phyloP scores from a whole-genome alignment of 2,113 vertebrate species.

The Melanostigma gelatinosum region DNA sequence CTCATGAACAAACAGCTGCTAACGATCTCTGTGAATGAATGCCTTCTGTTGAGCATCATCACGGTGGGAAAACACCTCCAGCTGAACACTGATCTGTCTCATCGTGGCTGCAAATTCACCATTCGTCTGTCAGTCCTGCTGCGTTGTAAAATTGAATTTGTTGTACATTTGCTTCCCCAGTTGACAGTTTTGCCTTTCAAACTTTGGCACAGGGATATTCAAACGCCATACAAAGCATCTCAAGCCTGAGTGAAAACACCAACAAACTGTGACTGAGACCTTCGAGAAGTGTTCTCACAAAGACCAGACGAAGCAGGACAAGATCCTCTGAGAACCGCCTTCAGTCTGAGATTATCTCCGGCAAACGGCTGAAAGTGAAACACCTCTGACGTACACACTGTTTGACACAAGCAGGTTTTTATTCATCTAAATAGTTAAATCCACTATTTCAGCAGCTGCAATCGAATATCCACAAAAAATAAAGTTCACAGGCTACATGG shows the following conservation, averaged over 20 bases:
- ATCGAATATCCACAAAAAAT: too few relatives aligned
- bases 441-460: not conserved
- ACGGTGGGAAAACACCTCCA: slow-evolving; percentile 20
- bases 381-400: not conserved
- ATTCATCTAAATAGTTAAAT: not conserved
- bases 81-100: slow-evolving; percentile 7
- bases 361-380: slow-evolving; percentile 9
- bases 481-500: not conserved
- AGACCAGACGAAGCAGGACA: not conserved
- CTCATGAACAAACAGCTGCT: slow-evolving; percentile 30
- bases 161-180: not conserved
- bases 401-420: not conserved
- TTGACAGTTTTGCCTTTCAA: slow-evolving; percentile 34
- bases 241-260: not conserved
- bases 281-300: not conserved
- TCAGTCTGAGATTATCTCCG: slow-evolving; percentile 30
- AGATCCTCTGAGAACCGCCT: slow-evolving; percentile 23
- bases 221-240: slow-evolving; percentile 41
- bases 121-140: slow-evolving; percentile 17
- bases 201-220: slow-evolving; percentile 24
- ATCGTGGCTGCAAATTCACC: not conserved
- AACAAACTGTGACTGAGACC: slow-evolving; percentile 5
- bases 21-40: slow-evolving; percentile 5
- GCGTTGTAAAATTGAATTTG: not conserved
- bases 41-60: slow-evolving; percentile 14